Evolutionary conservation across 2,113 vertebrate genomes (phyloP).

Genomic region (Anguilla japonica): DNA sequence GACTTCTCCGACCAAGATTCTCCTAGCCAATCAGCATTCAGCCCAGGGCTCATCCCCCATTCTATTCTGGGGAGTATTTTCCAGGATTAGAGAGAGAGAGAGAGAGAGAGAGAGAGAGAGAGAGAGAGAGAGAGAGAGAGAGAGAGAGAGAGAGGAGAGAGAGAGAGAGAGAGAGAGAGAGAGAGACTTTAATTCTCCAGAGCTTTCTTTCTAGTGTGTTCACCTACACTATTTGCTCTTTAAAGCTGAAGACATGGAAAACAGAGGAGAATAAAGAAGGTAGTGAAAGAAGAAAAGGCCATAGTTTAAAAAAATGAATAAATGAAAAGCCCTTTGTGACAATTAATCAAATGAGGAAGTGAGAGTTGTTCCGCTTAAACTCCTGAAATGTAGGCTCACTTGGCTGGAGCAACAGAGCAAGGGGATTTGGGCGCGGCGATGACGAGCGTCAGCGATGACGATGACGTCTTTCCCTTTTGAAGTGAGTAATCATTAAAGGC

Average conservation of each 20-base stretch:
- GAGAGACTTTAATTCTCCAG: neutral
- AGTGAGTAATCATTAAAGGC: neutral
- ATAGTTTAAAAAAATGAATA: neutral
- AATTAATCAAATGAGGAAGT: neutral
- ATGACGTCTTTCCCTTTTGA: too few species aligned
- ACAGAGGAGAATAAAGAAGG: neutral
- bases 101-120: too few species aligned
- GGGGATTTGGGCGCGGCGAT: neutral
- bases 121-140: too few species aligned
- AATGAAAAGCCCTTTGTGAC: neutral
- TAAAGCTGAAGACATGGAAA: neutral
- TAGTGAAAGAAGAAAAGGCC: neutral
- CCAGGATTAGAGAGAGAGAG: neutral
- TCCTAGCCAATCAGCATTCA: neutral
- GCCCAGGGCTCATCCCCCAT: neutral
- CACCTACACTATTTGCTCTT: neutral
- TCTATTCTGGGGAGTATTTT: neutral
- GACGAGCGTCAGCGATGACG: too few species aligned
- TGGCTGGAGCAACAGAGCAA: neutral
- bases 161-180: too few species aligned
- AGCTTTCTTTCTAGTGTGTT: neutral
- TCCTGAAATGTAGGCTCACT: neutral
- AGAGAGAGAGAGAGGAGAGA: neutral
- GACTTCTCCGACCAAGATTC: neutral
- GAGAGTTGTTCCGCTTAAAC: neutral